Conservation (phyloP, 2,797 vertebrate genomes). For the Podarcis siculus region DNA sequence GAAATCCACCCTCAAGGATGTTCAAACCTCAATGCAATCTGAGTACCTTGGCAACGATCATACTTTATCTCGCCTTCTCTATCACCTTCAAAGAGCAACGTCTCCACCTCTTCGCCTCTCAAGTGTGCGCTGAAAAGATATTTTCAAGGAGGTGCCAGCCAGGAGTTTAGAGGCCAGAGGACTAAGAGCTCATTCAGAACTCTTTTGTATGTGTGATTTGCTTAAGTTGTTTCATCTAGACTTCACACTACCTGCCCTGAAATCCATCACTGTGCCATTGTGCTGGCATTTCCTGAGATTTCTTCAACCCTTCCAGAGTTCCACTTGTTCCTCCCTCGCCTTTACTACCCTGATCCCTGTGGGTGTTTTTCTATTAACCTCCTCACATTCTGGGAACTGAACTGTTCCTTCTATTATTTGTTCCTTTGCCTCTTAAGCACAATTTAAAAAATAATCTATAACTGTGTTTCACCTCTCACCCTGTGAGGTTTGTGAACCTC, state of each 20-base stretch:
- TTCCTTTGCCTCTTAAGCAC: constrained; percentile 14
- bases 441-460: constrained; percentile 1
- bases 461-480: constrained; percentile 30
- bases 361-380: constrained; percentile 51
- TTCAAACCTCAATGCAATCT: constrained; percentile 12
- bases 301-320: constrained; percentile 37
- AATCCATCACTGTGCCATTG: constrained; percentile 2
- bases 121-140: neutral
- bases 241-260: constrained; percentile 12
- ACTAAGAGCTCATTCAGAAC: constrained; percentile 18
- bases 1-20: neutral
- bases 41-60: neutral
- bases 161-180: neutral
- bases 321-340: constrained; percentile 26
- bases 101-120: constrained; percentile 24
- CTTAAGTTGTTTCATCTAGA: constrained; percentile 38
- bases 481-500: constrained; percentile 12
- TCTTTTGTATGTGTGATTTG: fast-evolving
- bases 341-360: constrained; percentile 20
- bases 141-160: constrained; percentile 36
- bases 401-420: constrained; percentile 36
- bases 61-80: too few species aligned
- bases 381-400: constrained; percentile 44
- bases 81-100: neutral
- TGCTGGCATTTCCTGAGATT: constrained; percentile 31